These are phyloP conservation scores for Parauchenoglanis ngamensis DNA, from an alignment of 2,797 vertebrate genomes.

Conservation along the genomic window DNA sequence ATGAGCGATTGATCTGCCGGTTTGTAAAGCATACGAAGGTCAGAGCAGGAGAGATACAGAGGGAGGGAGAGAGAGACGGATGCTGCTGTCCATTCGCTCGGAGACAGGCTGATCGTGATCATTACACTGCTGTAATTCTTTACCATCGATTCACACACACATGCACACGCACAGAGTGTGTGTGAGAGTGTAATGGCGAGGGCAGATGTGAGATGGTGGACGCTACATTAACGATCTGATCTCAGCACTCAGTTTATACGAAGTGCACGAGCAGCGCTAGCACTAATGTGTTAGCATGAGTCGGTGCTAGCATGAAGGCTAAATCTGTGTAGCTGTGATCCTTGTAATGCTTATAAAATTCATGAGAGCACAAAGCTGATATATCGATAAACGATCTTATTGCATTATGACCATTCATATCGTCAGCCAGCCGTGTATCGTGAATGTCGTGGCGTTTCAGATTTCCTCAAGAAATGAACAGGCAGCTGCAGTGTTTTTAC, in stretches of 20 bases:
- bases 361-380: too few species aligned
- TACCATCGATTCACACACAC: conserved; percentile 50
- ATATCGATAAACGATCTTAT: too few species aligned
- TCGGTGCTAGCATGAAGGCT: neutral
- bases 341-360: neutral
- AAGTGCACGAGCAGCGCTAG: neutral
- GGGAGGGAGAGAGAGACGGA: neutral
- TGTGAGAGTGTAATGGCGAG: neutral
- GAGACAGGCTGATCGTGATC: conserved; percentile 42
- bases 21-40: neutral
- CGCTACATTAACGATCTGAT: conserved; percentile 2
- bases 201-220: conserved; percentile 10
- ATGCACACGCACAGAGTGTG: neutral
- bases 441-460: too few species aligned
- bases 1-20: conserved; percentile 3
- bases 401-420: too few species aligned
- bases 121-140: conserved; percentile 56
- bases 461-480: too few species aligned
- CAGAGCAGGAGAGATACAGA: neutral
- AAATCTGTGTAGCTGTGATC: neutral
- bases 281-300: neutral
- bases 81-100: neutral
- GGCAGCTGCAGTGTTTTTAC: too few species aligned
- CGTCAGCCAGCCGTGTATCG: too few species aligned
- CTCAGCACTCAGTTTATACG: neutral